Evolutionary conservation across 53 echinoderm and acorn worm genomes (phyloP).

Genomic region (Echinarachnius parma): DNA sequence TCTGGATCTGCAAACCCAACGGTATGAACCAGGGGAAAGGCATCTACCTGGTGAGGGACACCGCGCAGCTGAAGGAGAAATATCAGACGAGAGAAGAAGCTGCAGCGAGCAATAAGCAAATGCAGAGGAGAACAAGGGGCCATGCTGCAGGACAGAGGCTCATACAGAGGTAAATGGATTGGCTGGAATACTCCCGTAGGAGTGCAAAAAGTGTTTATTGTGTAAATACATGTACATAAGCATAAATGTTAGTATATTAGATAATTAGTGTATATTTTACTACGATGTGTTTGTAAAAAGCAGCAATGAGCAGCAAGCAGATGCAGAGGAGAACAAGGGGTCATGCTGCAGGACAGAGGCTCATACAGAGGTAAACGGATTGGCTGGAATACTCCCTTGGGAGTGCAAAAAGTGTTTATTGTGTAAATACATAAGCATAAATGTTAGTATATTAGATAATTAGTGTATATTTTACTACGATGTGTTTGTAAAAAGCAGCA

Average conservation of each 20-base stretch:
- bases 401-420: too few relatives aligned
- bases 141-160: conserved; percentile 60
- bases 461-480: too few relatives aligned
- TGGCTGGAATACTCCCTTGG: too few relatives aligned
- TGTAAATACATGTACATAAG: too few relatives aligned
- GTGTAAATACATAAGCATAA: too few relatives aligned
- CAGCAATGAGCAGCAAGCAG: conserved; percentile 12
- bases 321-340: not conserved
- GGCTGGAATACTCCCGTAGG: too few relatives aligned
- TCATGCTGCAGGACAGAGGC: conserved; percentile 51
- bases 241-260: too few relatives aligned
- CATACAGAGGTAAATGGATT: conserved; percentile 86
- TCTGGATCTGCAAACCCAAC: conserved; percentile 95
- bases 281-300: too few relatives aligned
- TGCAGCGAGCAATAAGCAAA: conserved; percentile 18
- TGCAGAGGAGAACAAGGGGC: conserved; percentile 52
- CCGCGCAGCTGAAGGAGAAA: conserved; percentile 58
- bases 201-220: too few relatives aligned
- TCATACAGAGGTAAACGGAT: conserved; percentile 92
- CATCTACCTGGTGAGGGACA: conserved; percentile 87
- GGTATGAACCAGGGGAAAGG: conserved; percentile 99
- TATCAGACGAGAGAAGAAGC: conserved; percentile 58
- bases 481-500: conserved; percentile 54
- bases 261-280: too few relatives aligned
- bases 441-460: too few relatives aligned